phyloP scores from a whole-genome alignment of 2,888 invertebrate genomes.

The Eupeodes latifasciatus region DNA sequence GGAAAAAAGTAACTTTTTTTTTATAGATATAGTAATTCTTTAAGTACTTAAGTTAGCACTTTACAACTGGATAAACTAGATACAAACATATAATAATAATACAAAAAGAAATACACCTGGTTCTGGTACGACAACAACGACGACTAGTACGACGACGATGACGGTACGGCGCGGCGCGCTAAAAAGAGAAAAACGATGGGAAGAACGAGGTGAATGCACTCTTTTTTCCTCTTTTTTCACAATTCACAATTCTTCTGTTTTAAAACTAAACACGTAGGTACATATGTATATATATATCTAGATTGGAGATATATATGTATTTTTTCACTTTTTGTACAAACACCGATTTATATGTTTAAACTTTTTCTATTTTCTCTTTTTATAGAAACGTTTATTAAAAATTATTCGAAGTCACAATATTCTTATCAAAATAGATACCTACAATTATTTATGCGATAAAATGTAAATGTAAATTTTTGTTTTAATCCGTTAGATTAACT shows the following conservation, averaged over 20 bases:
- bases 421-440: conserved; percentile 27
- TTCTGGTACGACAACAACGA: conserved; percentile 54
- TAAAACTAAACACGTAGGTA: conserved; percentile 25
- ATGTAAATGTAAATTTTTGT: background rate
- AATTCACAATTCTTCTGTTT: conserved; percentile 65
- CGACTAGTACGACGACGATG: conserved; percentile 53
- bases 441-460: background rate
- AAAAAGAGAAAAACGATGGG: conserved; percentile 74
- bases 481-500: conserved; percentile 48
- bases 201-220: conserved; percentile 73
- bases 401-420: background rate
- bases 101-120: conserved; percentile 58
- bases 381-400: conserved; percentile 15
- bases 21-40: background rate
- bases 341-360: conserved; percentile 26
- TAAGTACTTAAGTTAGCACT: conserved; percentile 71
- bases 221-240: conserved; percentile 63
- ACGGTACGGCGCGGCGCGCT: conserved; percentile 68
- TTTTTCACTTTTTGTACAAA: conserved; percentile 43
- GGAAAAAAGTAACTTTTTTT: background rate
- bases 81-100: conserved; percentile 49
- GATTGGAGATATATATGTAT: background rate
- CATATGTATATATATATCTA: background rate
- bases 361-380: conserved; percentile 23
- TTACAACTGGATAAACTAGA: conserved; percentile 74